Base-by-base conservation (phyloP, 2,797 vertebrate genomes). In the Mus caroli region DNA sequence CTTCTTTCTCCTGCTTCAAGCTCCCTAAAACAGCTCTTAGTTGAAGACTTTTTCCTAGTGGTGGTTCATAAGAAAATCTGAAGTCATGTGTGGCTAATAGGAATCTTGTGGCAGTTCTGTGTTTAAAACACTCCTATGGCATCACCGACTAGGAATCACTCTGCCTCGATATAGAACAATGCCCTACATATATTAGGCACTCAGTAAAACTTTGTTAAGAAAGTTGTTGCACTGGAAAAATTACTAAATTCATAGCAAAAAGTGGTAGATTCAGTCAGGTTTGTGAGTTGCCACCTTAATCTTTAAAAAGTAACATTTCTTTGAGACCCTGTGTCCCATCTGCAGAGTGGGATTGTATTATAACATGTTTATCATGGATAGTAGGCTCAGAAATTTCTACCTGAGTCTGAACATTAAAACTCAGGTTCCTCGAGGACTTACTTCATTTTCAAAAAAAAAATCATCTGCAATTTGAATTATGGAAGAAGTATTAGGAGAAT, bases 401-500 rank as follows among this genome's bases (percentile, higher is more conserved):
- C 28, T 82, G 67, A 95, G 43, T 6, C 82, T 88, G 78, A 93
- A 95, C 80, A 91, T 92, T 91, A 90, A 92, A 94, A 87, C 67
- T 86, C 37, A 10, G 56, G 17, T 88, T 95, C 43, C 73, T 95
- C 58, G 92, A 96, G 90, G 92, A 88, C n/a, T 89, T 96, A 90
- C 15, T 90, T 96, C 22, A 76, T 62, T 90, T 79, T 62, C 31
- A 90, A 64, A 86, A 82, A n/a, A 86, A 77, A 83, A 52, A 89
- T 94, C 67, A 82, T 88, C 79, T 95, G 87, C 97, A 94, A 97
- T 97, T 97, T 94, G 84, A 97, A 95, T 95, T 95, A 97, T 50
- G 69, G 82, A 40, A 91, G 88, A 97, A 91, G 43, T 89, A 95
- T 87, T 96, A 94, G 96, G 94, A 96, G 62, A 97, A 97, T 96